Base-by-base conservation (phyloP, 2,797 vertebrate species). In the Otus scops region DNA sequence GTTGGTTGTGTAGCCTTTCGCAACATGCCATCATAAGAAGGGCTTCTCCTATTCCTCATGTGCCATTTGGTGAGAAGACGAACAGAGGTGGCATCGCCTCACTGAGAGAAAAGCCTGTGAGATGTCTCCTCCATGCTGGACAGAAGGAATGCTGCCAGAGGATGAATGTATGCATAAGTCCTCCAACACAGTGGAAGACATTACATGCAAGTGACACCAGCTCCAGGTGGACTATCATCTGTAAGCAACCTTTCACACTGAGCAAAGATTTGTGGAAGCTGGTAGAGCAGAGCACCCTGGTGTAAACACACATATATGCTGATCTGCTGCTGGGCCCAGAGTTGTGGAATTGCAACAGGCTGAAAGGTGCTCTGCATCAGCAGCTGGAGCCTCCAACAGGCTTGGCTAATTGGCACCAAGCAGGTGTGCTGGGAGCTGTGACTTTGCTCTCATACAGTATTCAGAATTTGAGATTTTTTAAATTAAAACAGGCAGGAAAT, bases 191-290 rank as follows among this genome's bases (percentile, higher is more conserved):
- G 16, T 39, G 23, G 38, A 81, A 48, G 20, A 12, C n/a, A 54
- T 45, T 30, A 63, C 7, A 28, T 65, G 38, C 0, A 0, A 54
- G 16, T 18, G 43, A 39, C 43, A 50, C 1, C 6, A 0, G 1
- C 9, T 56, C 32, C 34, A 4, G 6, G 20, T 36, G 11, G 61
- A 22, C 9, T 26, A 11, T 51, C 20, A 21, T 36, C 24, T 39
- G 27, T 30, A 69, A 43, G 19, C 13, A 53, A 19, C 2, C 8
- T 68, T 61, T 76, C 54, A 85, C 22, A 13, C 8, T 17, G 15
- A 61, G 43, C 20, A 39, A 69, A 74, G 38, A 16, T 13, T 16
- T 74, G 15, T 67, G 24, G 21, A 74, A 23, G 19, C 8, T 65
- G 22, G 26, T 56, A 24, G 20, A 43, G 36, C 26, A 63, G 54